Evolutionary conservation across 2,888 invertebrate species (phyloP), one percentile per base, ranked within the genome.

Genomic region (Tachina grossa): DNA sequence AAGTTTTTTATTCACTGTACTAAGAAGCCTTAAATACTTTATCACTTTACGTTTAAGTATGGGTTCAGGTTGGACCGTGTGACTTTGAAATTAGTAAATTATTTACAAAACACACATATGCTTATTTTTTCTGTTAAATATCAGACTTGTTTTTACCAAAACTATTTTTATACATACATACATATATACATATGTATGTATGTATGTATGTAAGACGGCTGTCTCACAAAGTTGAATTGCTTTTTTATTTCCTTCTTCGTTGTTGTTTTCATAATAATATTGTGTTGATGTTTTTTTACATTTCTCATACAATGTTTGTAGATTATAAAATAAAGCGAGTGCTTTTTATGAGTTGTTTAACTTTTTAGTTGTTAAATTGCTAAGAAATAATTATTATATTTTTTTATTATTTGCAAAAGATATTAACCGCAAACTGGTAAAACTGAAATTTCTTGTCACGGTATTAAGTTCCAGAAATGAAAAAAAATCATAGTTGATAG

Each of bases 391-490:
- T 63, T 31, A 31, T 31, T 31, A 31, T 31, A 6, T 11, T 45
- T 63, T 63, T 63, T 63, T 11, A 47, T 61, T 59, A 45, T 16
- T 31, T 57, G 45, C 16, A 11, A 45, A 45, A 72, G 31, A 57
- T 47, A 59, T 72, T 57, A 72, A 45, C 45, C 31, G 14, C 31
- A 51, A 68, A 68, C 39, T 51, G 39, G 49, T 68, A 16, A 39
- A 49, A 39, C 41, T 10, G n/a, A 61, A 61, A 41, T 41, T 4
- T 5, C n/a, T 41, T 22, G 55, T 22, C 22, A 55, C n/a, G n/a
- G 49, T 49, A 8, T 49, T 49, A 49, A 14, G 31, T 31, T 31
- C 31, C 6, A 31, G 31, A 31, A 31, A 31, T 31, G 0, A 31
- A 31, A 6, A 31, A 6, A 31, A 31, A 31, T 31, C 31, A 31